phyloP scores from a whole-genome alignment of 2,113 vertebrate species.

The Agapornis roseicollis region DNA sequence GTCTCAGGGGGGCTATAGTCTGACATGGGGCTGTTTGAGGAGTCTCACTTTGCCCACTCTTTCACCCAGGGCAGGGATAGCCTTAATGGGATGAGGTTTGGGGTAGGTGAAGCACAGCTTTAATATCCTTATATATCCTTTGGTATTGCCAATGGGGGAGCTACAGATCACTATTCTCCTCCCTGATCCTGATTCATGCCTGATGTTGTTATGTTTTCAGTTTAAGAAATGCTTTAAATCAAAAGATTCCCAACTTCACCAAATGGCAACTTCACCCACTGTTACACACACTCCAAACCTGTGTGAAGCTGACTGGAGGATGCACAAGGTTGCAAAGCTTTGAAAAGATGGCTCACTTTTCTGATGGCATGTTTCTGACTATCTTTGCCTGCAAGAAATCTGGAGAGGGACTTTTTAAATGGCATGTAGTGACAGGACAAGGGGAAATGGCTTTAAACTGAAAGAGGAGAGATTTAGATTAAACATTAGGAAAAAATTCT shows the following conservation, averaged over 20 bases:
- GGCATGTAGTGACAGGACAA: not conserved
- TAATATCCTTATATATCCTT: not conserved
- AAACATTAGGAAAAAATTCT: not conserved
- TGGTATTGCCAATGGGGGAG: rapidly evolving
- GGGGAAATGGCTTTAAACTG: not conserved
- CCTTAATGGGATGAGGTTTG: not conserved
- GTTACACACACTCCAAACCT: not conserved
- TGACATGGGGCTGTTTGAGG: not conserved
- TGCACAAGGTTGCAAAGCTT: not conserved
- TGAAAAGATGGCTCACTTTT: not conserved
- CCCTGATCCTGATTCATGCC: not conserved
- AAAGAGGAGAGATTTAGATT: not conserved
- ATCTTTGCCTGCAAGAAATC: not conserved
- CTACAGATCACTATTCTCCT: rapidly evolving
- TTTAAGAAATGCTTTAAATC: not conserved
- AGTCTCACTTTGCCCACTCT: not conserved
- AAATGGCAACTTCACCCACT: not conserved
- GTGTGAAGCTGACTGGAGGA: not conserved
- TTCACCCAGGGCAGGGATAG: not conserved
- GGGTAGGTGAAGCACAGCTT: not conserved
- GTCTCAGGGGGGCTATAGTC: not conserved
- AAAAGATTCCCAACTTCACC: not conserved
- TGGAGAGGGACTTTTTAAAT: not conserved
- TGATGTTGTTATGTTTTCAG: not conserved
- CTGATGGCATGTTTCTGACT: not conserved